Base-by-base conservation (phyloP, 92 coral and sea anemone genomes). In the Phenganax stokvisi region DNA sequence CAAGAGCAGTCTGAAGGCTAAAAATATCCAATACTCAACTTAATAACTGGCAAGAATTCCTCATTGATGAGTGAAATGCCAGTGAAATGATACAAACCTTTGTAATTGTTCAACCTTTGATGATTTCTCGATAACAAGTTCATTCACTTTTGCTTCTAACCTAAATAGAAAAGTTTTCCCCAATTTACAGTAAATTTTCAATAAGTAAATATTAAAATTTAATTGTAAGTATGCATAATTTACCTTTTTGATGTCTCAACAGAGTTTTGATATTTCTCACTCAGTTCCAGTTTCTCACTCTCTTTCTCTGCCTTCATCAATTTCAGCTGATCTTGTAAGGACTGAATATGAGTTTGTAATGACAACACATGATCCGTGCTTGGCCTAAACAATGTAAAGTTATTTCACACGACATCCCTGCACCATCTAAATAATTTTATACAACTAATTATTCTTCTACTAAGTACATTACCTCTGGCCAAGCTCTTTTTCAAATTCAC, bases 1-100 rank as follows among this genome's bases (percentile, higher is more conserved):
- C 84, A 61, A 93, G 76, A n/a, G 98, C 98, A 20, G 98, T 93
- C 86, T 93, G 98, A 27, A 93, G 74, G 75, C 98, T 93, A 37
- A 37, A 37, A 37, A 37, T 37, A 37, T 1, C 47, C 70, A 64
- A 20, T 64, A 20, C 37, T 10, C 70, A 64, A 17, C 10, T 17
- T 11, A 20, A 37, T 37, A 37, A 37, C 47, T 37, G 47, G 47
- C 47, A 37, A 20, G 15, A 59, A 44, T 17, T 68, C 54, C 10
- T 68, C 12, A 15, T 7, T 9, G 16, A 68, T 13, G 73, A 10
- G 12, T 4, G 4, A 44, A 29, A 29, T 17, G 12, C n/a, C 27
- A 68, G 73, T 44, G 25, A 68, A 29, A 70, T 54, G n/a, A 27
- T 56, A 15, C 12, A 75, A 61, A 93, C 98, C 98, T 93, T 80